phyloP scores from a whole-genome alignment of 2,797 vertebrate genomes.

The Hipposideros larvatus region DNA sequence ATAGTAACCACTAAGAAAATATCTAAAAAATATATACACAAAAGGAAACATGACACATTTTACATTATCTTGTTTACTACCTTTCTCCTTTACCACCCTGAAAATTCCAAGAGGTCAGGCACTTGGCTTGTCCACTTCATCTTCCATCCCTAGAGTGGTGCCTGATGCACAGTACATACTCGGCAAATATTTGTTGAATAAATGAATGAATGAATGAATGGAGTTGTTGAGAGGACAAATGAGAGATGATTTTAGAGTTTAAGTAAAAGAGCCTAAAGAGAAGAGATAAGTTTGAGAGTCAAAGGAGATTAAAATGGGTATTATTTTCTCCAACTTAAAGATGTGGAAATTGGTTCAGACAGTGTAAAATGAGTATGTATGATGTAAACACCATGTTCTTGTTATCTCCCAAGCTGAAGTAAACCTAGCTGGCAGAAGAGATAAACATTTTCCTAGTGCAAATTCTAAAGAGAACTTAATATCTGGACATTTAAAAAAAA shows the following conservation, averaged over 20 bases:
- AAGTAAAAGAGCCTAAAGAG: neutral
- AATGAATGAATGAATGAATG: neutral
- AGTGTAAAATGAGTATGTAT: neutral
- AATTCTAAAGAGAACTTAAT: slow-evolving; percentile 18
- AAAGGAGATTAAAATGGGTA: slow-evolving; percentile 40
- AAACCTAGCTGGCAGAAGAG: neutral
- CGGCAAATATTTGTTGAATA: neutral
- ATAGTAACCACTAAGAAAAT: neutral
- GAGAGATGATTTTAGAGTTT: neutral
- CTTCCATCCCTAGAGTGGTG: neutral
- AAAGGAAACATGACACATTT: neutral
- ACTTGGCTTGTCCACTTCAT: neutral
- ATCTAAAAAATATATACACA: neutral
- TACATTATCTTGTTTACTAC: neutral
- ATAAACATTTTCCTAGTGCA: neutral
- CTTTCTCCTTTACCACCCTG: neutral
- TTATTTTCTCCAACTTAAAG: slow-evolving; percentile 16
- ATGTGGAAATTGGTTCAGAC: slow-evolving; percentile 17
- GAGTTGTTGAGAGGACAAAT: neutral
- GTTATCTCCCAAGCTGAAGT: neutral
- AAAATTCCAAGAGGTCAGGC: neutral
- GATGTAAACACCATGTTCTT: neutral
- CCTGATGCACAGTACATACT: neutral
- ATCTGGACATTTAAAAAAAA: neutral
- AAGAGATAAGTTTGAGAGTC: slow-evolving; percentile 31